Evolutionary conservation across 2,888 invertebrate genomes (phyloP).

Genomic region (Abrostola triplasia): DNA sequence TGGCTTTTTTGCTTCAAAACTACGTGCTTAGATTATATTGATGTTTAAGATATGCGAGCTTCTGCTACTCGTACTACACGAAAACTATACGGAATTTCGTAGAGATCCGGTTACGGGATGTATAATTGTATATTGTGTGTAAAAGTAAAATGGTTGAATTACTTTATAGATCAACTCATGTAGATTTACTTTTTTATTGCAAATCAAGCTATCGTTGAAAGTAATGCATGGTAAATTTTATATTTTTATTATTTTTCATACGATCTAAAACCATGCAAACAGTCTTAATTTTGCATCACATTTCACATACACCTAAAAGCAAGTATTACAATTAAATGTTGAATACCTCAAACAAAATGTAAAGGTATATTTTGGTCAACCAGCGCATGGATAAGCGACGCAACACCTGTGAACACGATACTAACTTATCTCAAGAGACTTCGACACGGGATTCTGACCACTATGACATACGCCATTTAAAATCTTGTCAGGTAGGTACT

Average conservation of each 20-base stretch:
- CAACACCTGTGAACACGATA: constrained; percentile 27
- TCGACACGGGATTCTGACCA: constrained; percentile 16
- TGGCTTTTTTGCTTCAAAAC: constrained; percentile 32
- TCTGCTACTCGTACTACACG: constrained; percentile 6
- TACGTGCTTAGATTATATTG: constrained; percentile 34
- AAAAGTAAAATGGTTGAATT: background rate
- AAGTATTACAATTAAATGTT: too few relatives aligned
- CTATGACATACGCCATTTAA: constrained; percentile 22
- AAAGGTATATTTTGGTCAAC: constrained; percentile 4
- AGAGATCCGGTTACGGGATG: constrained; percentile 38
- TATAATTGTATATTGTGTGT: background rate
- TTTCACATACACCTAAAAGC: too few relatives aligned
- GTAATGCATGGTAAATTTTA: too few relatives aligned
- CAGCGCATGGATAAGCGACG: constrained; percentile 23
- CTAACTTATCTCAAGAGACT: background rate
- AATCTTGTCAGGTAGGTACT: constrained; percentile 36
- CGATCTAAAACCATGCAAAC: too few relatives aligned
- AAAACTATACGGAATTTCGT: constrained; percentile 19
- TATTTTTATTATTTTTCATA: too few relatives aligned
- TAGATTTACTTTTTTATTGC: too few relatives aligned
- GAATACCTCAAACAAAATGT: too few relatives aligned
- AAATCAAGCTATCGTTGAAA: too few relatives aligned
- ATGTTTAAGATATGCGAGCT: constrained; percentile 1
- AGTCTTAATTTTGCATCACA: too few relatives aligned
- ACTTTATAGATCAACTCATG: too few relatives aligned